Percentiles rank a stretch among this genome's conserved stretches.
phyloP scores from a whole-genome alignment of 1,140 invertebrate genomes.

The Drosophila arizonae region DNA sequence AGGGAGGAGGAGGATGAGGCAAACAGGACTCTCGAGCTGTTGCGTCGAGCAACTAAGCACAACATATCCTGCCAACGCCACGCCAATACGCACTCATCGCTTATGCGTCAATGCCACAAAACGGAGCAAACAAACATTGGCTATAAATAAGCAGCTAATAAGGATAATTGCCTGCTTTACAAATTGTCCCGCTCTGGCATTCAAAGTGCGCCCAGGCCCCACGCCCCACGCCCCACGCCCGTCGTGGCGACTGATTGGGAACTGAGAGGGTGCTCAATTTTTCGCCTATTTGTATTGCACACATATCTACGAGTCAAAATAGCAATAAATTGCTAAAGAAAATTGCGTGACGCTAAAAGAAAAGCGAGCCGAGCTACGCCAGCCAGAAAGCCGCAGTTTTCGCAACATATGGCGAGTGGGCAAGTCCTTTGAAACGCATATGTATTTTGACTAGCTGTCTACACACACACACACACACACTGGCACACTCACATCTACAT shows the following conservation, averaged over 20 bases:
- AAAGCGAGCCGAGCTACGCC: constrained; percentile 34
- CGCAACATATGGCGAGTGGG: constrained; percentile 65
- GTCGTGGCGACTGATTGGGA: no score
- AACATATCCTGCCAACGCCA: constrained; percentile 28
- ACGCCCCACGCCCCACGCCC: no score
- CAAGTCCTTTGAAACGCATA: constrained; percentile 66
- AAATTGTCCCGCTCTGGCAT: constrained; percentile 59
- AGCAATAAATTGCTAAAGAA: constrained; percentile 76
- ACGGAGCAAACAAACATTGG: constrained; percentile 68
- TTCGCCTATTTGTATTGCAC: constrained; percentile 32
- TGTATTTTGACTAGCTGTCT: constrained; percentile 18
- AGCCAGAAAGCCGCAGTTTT: constrained; percentile 16
- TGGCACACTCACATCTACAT: constrained; percentile 30
- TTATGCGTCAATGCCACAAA: constrained; percentile 57
- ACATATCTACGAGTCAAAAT: constrained; percentile 74
- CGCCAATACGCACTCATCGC: constrained; percentile 38
- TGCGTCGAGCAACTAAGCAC: constrained; percentile 27
- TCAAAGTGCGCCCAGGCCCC: neutral
- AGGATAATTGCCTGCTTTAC: constrained; percentile 80
- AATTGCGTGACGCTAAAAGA: constrained; percentile 56
- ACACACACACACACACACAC: constrained; percentile 25
- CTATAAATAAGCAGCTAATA: constrained; percentile 80
- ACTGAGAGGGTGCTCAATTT: no score
- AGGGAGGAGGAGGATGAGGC: constrained; percentile 4
- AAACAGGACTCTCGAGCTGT: constrained; percentile 25